A percentile compares a stretch with the other conserved stretches of the same genome.
These are phyloP conservation scores for Coregonus suidteri DNA, from an alignment of 2,797 vertebrate genomes.

Conservation along the genomic window DNA sequence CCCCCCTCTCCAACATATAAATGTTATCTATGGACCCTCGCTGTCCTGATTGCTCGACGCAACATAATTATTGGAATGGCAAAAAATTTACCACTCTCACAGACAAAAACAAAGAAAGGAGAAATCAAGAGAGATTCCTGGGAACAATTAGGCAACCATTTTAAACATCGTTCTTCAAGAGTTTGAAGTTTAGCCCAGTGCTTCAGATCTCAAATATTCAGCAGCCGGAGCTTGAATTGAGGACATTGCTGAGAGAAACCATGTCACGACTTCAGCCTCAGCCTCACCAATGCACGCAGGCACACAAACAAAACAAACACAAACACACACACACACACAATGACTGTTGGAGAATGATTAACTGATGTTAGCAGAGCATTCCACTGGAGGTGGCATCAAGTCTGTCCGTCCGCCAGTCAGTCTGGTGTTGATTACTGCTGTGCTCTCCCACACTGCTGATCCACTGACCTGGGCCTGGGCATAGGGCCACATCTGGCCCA, in stretches of 20 bases:
- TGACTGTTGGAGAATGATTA: conserved; percentile 11
- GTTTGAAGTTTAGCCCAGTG: conserved; percentile 37
- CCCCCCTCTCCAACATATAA: conserved; percentile 43
- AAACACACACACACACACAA: not conserved
- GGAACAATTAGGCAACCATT: conserved; percentile 59
- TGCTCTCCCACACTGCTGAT: conserved; percentile 33
- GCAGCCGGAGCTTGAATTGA: not conserved
- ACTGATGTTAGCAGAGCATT: conserved; percentile 15
- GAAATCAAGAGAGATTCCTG: conserved; percentile 45
- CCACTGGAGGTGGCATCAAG: conserved; percentile 30
- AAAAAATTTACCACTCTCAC: conserved; percentile 26
- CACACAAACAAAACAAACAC: not conserved
- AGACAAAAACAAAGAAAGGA: conserved; percentile 51
- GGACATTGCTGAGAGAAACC: not conserved
- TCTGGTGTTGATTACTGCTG: conserved; percentile 36
- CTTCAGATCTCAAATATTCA: conserved; percentile 17
- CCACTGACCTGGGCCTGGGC: conserved; percentile 33
- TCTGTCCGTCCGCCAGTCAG: conserved; percentile 7
- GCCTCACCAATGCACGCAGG: not conserved
- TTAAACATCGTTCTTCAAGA: conserved; percentile 50
- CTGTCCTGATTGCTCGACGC: conserved; percentile 48
- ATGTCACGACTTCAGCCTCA: conserved; percentile 7
- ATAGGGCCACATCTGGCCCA: conserved; percentile 32
- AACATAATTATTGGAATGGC: conserved; percentile 48
- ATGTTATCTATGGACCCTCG: conserved; percentile 58